Percentiles rank a stretch among this genome's conserved stretches.
phyloP scores from a whole-genome alignment of 2,113 vertebrate species.

The Calidris pygmaea region DNA sequence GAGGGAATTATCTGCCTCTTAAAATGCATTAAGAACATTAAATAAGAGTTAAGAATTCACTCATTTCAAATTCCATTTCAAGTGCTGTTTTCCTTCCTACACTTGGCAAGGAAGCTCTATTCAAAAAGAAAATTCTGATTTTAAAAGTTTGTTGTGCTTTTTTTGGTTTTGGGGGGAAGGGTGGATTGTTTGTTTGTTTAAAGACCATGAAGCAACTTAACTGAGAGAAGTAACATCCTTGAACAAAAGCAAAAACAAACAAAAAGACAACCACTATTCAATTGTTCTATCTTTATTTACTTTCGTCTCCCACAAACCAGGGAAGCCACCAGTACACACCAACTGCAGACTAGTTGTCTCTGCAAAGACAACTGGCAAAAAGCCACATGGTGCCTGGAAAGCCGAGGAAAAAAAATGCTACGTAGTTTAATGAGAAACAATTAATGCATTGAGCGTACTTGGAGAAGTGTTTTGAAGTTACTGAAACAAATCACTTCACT shows the following conservation, averaged over 20 bases:
- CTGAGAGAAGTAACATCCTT: neutral
- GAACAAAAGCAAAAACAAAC: neutral
- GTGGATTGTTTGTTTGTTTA: neutral
- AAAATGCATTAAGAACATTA: neutral
- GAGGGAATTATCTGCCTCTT: neutral
- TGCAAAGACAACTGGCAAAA: neutral
- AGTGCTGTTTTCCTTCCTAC: neutral
- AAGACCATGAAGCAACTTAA: neutral
- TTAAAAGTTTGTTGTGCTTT: neutral
- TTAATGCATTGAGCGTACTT: neutral
- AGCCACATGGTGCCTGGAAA: neutral
- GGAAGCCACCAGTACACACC: neutral
- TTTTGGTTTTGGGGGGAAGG: fast-evolving
- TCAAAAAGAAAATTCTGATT: neutral
- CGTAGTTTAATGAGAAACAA: neutral
- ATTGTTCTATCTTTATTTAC: neutral
- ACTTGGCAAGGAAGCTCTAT: neutral
- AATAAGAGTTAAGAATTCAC: neutral
- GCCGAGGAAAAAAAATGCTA: neutral
- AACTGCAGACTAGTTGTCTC: neutral
- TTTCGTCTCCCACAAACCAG: neutral
- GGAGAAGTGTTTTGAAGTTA: neutral
- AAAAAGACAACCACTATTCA: neutral
- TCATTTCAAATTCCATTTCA: constrained; percentile 1
- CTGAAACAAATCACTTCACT: neutral